A percentile compares a stretch with the other conserved stretches of the same genome.
phyloP scores from a whole-genome alignment of 2,888 invertebrate species.

The Pilophorus perplexus region DNA sequence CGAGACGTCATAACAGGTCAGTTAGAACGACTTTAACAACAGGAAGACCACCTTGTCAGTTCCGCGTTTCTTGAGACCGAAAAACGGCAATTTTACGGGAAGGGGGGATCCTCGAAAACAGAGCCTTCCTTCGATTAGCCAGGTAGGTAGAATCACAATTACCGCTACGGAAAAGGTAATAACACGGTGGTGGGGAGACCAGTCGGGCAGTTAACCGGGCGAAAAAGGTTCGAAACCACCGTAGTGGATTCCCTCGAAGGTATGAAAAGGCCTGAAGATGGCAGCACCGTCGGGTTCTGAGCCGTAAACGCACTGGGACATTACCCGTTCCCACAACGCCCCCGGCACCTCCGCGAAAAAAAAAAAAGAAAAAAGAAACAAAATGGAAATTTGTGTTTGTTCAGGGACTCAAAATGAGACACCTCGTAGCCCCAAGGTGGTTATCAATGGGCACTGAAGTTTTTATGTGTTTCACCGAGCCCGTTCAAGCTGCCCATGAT shows the following conservation, averaged over 20 bases:
- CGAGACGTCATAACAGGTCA: too few species aligned
- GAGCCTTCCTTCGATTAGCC: constrained; percentile 20
- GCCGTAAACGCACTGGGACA: constrained; percentile 14
- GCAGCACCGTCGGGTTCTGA: too few species aligned
- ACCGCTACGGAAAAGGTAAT: neutral
- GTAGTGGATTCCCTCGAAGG: neutral
- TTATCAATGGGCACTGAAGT: constrained; percentile 15
- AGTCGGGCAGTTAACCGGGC: too few species aligned
- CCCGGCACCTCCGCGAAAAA: neutral
- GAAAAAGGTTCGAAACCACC: constrained; percentile 4
- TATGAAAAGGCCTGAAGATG: too few species aligned
- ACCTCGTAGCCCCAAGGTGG: constrained; percentile 6
- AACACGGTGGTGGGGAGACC: constrained; percentile 1
- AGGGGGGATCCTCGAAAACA: constrained; percentile 1
- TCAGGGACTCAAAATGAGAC: constrained; percentile 21
- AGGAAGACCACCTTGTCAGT: constrained; percentile 15
- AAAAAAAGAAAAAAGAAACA: neutral
- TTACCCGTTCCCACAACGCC: constrained; percentile 14
- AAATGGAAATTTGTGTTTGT: too few species aligned
- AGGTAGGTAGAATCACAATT: constrained; percentile 28
- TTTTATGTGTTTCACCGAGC: constrained; percentile 2
- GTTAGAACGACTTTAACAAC: too few species aligned
- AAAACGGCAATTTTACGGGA: constrained; percentile 20
- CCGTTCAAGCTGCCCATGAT: neutral
- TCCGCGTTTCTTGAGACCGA: neutral